Evolutionary conservation across 1,140 invertebrate genomes (phyloP).

Genomic region (Trypoxylus dichotomus): DNA sequence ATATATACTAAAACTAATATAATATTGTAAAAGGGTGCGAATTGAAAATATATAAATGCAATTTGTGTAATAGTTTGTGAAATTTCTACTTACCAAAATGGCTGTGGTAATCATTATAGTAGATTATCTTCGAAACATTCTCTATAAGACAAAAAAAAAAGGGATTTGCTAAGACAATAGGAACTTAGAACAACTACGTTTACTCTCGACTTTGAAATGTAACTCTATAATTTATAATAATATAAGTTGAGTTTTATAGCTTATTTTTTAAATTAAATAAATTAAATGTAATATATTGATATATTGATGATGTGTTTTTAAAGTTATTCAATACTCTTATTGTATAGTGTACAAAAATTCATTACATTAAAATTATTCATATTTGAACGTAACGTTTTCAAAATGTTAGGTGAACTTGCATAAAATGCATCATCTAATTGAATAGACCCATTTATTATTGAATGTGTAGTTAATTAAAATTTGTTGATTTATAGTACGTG

Average conservation of each 20-base stretch:
- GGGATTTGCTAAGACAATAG: constrained; percentile 14
- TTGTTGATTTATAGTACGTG: no score
- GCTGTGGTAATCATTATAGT: constrained; percentile 16
- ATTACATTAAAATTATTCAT: no score
- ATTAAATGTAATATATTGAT: no score
- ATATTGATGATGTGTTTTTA: neutral
- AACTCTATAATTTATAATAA: neutral
- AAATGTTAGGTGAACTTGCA: no score
- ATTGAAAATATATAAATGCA: neutral
- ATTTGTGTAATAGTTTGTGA: constrained; percentile 5
- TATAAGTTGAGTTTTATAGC: neutral
- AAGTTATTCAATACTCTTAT: neutral
- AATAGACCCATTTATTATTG: no score
- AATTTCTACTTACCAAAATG: constrained; percentile 21
- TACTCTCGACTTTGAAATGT: neutral
- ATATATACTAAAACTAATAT: no score
- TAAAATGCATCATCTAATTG: no score
- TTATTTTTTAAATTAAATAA: no score
- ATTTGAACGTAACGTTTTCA: no score
- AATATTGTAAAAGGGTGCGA: no score
- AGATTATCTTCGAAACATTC: neutral
- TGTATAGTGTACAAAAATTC: neutral
- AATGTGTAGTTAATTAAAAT: no score
- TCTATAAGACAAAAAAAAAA: constrained; percentile 2
- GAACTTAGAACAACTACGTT: neutral